Evolutionary conservation across 2,888 invertebrate genomes (phyloP).

Genomic region (Macrophya alboannulata): DNA sequence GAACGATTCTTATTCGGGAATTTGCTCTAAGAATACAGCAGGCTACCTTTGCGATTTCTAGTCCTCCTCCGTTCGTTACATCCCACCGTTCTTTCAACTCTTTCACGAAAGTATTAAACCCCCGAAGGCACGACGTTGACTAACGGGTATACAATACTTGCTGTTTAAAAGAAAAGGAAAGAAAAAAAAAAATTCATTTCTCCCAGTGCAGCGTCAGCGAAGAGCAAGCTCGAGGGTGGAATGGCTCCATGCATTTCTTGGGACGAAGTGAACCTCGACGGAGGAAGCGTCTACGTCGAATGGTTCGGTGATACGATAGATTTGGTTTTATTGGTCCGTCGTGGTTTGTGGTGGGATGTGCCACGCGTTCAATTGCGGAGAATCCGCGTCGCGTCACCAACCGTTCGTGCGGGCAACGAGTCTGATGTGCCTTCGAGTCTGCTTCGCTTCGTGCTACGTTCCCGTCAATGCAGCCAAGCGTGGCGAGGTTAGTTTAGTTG

Average conservation of each 20-base stretch:
- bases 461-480: slow-evolving; percentile 74
- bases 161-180: background rate
- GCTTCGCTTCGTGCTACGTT: slow-evolving; percentile 57
- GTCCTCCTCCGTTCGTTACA: background rate
- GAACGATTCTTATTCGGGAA: background rate
- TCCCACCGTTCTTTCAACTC: background rate
- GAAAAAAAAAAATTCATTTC: background rate
- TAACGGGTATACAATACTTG: background rate
- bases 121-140: background rate
- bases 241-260: background rate
- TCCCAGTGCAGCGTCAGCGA: background rate
- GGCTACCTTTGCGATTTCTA: background rate
- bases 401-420: slow-evolving; percentile 55
- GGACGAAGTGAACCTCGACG: background rate
- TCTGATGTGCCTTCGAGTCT: slow-evolving; percentile 57
- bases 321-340: slow-evolving; percentile 31
- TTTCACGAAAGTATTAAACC: background rate
- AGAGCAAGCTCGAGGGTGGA: background rate
- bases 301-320: background rate
- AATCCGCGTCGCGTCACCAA: slow-evolving; percentile 14
- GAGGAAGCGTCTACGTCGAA: background rate
- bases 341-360: slow-evolving; percentile 29
- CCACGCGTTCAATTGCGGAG: slow-evolving; percentile 30
- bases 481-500: slow-evolving; percentile 78
- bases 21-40: background rate